Base-by-base conservation (phyloP, 2,888 invertebrate species). In the Latheticus oryzae region DNA sequence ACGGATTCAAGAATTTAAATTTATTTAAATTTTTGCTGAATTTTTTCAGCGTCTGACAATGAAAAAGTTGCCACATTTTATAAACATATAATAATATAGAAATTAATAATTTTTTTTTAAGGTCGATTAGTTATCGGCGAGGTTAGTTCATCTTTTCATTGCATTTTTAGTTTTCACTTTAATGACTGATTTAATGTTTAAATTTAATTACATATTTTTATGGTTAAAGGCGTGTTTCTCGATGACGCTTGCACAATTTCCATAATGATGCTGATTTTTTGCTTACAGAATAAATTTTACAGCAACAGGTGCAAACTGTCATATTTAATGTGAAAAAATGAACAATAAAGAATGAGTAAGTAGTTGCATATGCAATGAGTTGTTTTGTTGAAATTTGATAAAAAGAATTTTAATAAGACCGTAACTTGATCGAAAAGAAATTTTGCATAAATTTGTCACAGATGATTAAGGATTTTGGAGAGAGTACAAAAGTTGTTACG, bases 181-280 rank as follows among this genome's bases (percentile, higher is more conserved):
- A 28, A 42, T 28, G 15, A 16, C 42, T n/a, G 42, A 9, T 16
- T 13, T 28, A 28, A 42, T 42, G 28, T 28, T 42, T 28, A 42
- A 42, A 42, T 42, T 42, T 28, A 42, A 42, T 42, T 42, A 42
- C 28, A 42, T 42, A 42, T 42, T 42, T 26, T 42, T 42, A 26
- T 28, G 16, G 42, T 42, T 42, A 42, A 42, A 42, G 42, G 42
- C 42, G 42, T 42, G 40, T 40, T n/a, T 40, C 40, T 15, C 15
- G 1, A 12, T 38, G 42, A 26, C 42, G 42, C 24, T 42, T 42
- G 16, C 42, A 28, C 28, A 42, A 42, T 42, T 42, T 42, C 42
- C 42, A 42, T 42, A 42, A 42, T 42, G 42, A 42, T 28, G 28
- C 28, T 17, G 42, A 42, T 42, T 42, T n/a, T 42, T 42, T 13